These are phyloP conservation scores for Athene noctua DNA, from an alignment of 2,113 vertebrate genomes.

Conservation along the genomic window DNA sequence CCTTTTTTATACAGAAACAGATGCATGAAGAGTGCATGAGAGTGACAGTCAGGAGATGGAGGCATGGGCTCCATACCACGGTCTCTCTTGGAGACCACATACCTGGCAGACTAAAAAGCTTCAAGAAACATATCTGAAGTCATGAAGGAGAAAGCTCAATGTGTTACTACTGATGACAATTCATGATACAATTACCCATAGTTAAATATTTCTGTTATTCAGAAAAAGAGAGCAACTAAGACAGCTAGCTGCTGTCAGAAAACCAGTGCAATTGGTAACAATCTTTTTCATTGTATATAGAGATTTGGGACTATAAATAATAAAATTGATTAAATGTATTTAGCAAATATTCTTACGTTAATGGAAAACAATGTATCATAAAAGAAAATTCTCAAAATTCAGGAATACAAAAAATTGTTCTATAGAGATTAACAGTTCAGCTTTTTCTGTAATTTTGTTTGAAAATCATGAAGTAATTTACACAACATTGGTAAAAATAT, in stretches of 20 bases:
- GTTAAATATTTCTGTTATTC: neutral
- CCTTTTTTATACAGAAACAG: neutral
- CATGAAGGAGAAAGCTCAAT: neutral
- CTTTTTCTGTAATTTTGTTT: neutral
- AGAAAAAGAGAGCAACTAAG: neutral
- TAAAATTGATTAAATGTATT: neutral
- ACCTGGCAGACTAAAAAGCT: neutral
- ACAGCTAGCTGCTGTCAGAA: neutral
- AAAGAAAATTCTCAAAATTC: neutral
- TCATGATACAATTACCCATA: neutral
- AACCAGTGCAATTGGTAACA: neutral
- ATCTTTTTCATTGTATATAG: neutral
- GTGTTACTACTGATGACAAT: neutral
- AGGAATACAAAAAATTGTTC: neutral
- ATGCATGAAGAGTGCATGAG: neutral
- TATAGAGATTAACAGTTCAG: neutral
- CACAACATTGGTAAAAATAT: neutral
- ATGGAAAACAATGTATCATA: neutral
- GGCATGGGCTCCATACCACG: neutral
- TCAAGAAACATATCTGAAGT: neutral
- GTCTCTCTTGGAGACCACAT: rapidly evolving
- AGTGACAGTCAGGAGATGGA: neutral
- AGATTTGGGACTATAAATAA: neutral
- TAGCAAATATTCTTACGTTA: neutral
- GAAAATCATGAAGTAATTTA: neutral